Base-by-base conservation (phyloP, 2,113 vertebrate species). In the Redunca redunca region DNA sequence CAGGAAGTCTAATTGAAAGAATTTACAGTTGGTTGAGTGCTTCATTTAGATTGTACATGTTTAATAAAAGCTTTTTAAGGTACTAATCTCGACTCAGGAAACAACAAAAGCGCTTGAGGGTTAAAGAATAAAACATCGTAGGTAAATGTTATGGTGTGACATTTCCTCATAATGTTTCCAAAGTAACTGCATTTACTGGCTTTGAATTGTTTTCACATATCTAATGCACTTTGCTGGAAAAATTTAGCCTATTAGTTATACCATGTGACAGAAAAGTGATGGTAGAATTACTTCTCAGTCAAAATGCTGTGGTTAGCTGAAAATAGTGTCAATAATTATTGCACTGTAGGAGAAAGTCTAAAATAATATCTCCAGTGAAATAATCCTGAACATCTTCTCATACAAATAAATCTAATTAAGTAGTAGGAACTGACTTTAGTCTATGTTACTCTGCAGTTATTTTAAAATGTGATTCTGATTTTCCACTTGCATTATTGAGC, bases 31-130 rank as follows among this genome's bases (percentile, higher is more conserved):
- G 90, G 96, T 90, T 96, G 97, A 98, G 96, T 98, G 97, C 92
- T 98, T 97, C 96, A 96, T 96, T 98, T 98, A 98, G 92, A 96
- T 86, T 60, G 81, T 90, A 67, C 97, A 98, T 97, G 95, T 95
- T 98, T 98, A 98, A 98, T 97, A 98, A 98, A 98, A 97, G 97
- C 97, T 96, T 98, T 98, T 97, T 82, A 97, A 98, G 92, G 96
- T 97, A 97, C 90, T 96, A 97, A 97, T 98, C 96, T 98, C 50
- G n/a, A 58, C 84, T 83, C 88, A 88, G 95, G 94, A 98, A 98
- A 97, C 94, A 98, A 97, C 97, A 95, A 88, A 97, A 96, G 92
- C 94, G 97, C 97, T 97, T 58, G 90, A 87, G 96, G 96, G 96
- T 96, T 95, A 97, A 94, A 96, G 88, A 97, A 97, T 96, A 97